These are phyloP conservation scores for Brachionus paranguensis DNA, from an alignment of 1,140 invertebrate species.

Conservation along the genomic window DNA sequence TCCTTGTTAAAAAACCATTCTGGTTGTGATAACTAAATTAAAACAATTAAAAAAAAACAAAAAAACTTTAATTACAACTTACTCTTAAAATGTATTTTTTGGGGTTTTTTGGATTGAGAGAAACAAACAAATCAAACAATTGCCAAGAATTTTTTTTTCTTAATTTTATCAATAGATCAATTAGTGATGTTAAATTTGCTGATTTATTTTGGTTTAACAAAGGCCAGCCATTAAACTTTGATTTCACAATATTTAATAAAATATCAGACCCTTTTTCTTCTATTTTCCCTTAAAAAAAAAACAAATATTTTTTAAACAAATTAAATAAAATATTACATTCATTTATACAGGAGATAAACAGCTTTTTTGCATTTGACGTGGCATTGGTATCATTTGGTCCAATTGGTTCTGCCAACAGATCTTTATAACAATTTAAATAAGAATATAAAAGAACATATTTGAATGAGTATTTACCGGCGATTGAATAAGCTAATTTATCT, in stretches of 20 bases:
- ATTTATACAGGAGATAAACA: constrained; percentile 15
- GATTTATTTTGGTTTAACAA: neutral
- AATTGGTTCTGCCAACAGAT: constrained; percentile 14
- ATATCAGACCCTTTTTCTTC: neutral
- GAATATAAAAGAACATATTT: too few relatives aligned
- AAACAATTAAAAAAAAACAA: neutral
- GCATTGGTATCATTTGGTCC: neutral
- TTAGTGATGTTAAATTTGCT: neutral
- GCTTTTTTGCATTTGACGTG: constrained; percentile 17
- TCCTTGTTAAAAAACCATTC: constrained; percentile 36
- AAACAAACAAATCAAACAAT: constrained; percentile 36
- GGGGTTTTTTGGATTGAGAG: constrained; percentile 15
- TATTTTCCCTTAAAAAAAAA: constrained; percentile 4
- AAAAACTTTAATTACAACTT: neutral
- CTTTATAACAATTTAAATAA: neutral
- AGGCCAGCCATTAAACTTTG: constrained; percentile 3
- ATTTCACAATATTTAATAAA: neutral
- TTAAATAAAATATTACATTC: neutral
- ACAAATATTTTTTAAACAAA: neutral
- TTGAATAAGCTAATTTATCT: constrained; percentile 32
- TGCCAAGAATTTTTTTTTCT: neutral
- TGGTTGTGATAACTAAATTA: constrained; percentile 20
- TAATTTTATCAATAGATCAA: constrained; percentile 9
- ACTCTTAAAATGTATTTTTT: constrained; percentile 30
- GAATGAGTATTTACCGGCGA: neutral